These are phyloP conservation scores for Nyctereutes procyonoides DNA, from an alignment of 2,113 vertebrate species.

Conservation along the genomic window DNA sequence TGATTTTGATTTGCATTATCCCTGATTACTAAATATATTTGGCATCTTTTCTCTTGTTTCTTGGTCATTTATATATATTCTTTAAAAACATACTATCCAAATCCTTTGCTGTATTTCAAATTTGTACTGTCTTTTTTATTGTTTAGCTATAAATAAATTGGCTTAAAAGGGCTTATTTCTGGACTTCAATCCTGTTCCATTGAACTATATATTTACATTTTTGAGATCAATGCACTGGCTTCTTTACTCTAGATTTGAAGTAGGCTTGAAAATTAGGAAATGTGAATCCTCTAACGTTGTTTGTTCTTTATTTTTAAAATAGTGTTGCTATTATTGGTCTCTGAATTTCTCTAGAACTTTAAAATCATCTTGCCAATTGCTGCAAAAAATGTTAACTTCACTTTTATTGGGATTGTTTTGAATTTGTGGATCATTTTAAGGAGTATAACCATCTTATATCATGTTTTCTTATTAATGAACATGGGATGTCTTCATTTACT, in stretches of 20 bases:
- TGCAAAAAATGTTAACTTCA: background rate
- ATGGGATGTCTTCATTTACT: background rate
- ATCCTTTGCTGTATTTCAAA: background rate
- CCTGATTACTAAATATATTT: background rate
- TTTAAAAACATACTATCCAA: background rate
- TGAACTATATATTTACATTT: background rate
- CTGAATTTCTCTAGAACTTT: background rate
- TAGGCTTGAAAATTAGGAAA: background rate
- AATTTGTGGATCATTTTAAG: background rate
- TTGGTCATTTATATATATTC: background rate
- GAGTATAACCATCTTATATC: background rate
- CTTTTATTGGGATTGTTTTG: background rate
- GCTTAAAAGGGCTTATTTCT: background rate
- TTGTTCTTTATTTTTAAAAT: background rate
- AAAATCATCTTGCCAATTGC: background rate
- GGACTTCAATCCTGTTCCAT: background rate
- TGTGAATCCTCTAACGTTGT: background rate
- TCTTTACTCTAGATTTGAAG: background rate
- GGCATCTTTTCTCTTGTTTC: background rate
- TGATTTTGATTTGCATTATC: background rate
- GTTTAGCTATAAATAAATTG: background rate
- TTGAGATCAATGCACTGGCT: background rate
- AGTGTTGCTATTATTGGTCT: background rate
- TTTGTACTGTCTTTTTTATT: background rate
- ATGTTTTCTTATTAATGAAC: background rate